Evolutionary conservation across 2,113 vertebrate species (phyloP).

Genomic region (Brachyhypopomus occidentalis): DNA sequence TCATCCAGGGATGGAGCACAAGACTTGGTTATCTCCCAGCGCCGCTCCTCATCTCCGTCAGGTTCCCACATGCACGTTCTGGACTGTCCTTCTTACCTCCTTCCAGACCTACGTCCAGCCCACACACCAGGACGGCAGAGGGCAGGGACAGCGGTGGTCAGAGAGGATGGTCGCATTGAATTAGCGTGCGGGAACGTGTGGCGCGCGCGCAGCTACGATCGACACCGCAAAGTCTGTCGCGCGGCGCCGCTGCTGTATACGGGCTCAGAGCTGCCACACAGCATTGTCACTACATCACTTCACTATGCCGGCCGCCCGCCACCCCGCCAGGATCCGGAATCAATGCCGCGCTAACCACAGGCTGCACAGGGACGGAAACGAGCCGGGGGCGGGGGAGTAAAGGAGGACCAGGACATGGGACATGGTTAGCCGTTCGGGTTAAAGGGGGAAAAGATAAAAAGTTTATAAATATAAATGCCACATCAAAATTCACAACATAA

Average conservation of each 20-base stretch:
- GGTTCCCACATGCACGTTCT: constrained; percentile 70
- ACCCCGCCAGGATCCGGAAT: background rate
- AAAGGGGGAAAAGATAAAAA: background rate
- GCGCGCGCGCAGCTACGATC: background rate
- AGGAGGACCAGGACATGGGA: background rate
- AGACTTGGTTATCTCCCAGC: constrained; percentile 63
- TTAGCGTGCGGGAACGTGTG: background rate
- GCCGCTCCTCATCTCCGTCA: constrained; percentile 62
- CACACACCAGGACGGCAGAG: constrained; percentile 79
- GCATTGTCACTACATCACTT: background rate
- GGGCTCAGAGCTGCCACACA: background rate
- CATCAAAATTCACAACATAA: background rate
- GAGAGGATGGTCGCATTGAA: constrained; percentile 64
- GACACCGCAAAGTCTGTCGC: background rate
- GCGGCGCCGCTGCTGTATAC: background rate
- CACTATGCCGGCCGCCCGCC: background rate
- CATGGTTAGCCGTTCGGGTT: background rate
- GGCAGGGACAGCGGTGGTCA: constrained; percentile 81
- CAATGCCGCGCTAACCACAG: background rate
- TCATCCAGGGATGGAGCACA: constrained; percentile 53
- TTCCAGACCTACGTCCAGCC: constrained; percentile 82
- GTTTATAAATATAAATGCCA: background rate
- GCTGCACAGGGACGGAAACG: background rate
- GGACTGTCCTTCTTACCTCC: constrained; percentile 83
- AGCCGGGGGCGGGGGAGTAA: background rate